Evolutionary conservation across 2,113 vertebrate genomes (phyloP), one percentile per base, ranked within the genome.

Genomic region (Scytalopus superciliaris): DNA sequence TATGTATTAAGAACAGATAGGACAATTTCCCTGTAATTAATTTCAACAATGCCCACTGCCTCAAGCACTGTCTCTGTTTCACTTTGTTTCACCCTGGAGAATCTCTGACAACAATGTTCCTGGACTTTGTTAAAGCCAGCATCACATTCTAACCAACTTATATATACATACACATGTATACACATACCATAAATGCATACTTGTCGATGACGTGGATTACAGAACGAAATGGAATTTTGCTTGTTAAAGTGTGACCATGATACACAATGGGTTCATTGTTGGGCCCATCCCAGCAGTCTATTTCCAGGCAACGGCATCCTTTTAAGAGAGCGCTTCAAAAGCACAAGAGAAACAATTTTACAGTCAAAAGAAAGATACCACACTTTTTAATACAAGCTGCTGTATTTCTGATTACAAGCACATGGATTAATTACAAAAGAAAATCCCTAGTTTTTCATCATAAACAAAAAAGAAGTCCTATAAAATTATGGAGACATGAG

Each of bases 261-360:
- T 99, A 99, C 4, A 99, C 98, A 12, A 99, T 3, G 4, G 99
- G 99, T 40, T 99, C 98, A 39, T 96, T 94, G 24, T 98, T 95
- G 9, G 93, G 73, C 39, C 99, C 99, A 63, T 99, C 98, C 98
- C 99, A 99, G 97, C 99, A 99, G 96, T 99, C 99, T 62, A 99
- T 98, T 96, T 99, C 99, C 94, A 99, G 91, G 84, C 99, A 99
- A 53, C 99, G 99, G 35, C 99, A 99, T 79, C 98, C 99, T 96
- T 98, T 98, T 73, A 98, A 95, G 52, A 99, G 98, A 89, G 98
- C 98, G 22, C 99, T 99, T 96, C 19, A 44, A 42, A 92, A 95
- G 50, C 94, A 60, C 14, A 35, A 69, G 49, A 62, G 37, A 91
- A 94, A 95, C 50, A 52, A 28, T 52, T 85, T 84, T 37, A 37